Conservation (phyloP, 2,888 invertebrate species). For the Temnothorax ravouxi region DNA sequence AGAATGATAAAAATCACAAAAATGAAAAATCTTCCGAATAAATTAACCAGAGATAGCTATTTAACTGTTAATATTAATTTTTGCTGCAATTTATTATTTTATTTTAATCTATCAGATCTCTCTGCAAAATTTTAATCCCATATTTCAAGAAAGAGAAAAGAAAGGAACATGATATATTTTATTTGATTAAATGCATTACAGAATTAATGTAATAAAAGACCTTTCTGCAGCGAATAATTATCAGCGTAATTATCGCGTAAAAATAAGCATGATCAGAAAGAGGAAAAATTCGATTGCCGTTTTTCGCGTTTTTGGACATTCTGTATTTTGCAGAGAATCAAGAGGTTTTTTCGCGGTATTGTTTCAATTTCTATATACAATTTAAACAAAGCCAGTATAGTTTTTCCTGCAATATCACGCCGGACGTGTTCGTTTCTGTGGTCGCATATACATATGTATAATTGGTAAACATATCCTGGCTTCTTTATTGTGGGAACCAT, state of each 20-base stretch:
- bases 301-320: not conserved
- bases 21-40: not conserved
- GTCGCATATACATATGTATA: conserved; percentile 59
- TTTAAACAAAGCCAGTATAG: conserved; percentile 45
- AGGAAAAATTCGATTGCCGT: not conserved
- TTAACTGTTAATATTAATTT: not conserved
- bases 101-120: not conserved
- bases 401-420: conserved; percentile 48
- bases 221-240: not conserved
- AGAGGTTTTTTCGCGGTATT: conserved; percentile 14
- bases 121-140: not conserved
- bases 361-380: conserved; percentile 29
- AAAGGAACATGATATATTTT: not conserved
- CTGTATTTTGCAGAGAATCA: conserved; percentile 1
- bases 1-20: not conserved
- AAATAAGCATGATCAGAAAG: not conserved
- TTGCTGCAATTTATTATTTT: not conserved
- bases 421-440: conserved; percentile 54
- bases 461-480: conserved; percentile 64
- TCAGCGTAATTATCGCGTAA: not conserved
- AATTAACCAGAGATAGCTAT: not conserved
- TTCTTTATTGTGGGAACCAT: conserved; percentile 77
- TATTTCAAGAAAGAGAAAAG: not conserved
- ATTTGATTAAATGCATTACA: not conserved
- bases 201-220: not conserved